Evolutionary conservation across 2,888 invertebrate genomes (phyloP), one percentile per base, ranked within the genome.

Genomic region (Megamerina dolium): DNA sequence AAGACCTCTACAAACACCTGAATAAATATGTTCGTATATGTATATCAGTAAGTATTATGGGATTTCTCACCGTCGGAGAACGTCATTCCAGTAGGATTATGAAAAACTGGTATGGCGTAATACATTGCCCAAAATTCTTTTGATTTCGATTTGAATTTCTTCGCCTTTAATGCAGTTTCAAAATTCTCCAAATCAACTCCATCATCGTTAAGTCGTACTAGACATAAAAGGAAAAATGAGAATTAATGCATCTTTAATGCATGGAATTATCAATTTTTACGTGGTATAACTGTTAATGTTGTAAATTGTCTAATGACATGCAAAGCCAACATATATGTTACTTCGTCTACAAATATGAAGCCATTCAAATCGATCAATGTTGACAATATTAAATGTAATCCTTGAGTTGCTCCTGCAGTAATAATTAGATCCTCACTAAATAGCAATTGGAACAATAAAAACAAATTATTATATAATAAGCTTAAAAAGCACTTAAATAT

Each of bases 331-430:
- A 80, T 81, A 53, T 81, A 82, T 1, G 80, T 78, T 12, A 76
- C 77, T 60, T 82, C 79, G 56, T 82, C 82, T 9, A 81, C 76
- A 60, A 81, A 81, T 38, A 82, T 74, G 9, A 74, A 64, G 2
- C 76, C 76, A 34, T 74, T 68, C 3, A 76, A 70, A 18, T 75
- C 72, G 16, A 81, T 53, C n/a, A 80, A 54, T 1, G 74, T 75
- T n/a, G 75, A 74, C 6, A 79, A 53, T 32, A 77, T 60, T 29
- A 79, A 55, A 55, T 77, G 77, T 3, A 82, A 56, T 1, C 80
- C 82, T 49, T 79, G 76, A 0, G 78, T 74, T 3, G 82, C 81
- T 1, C 82, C 81, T 23, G 76, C 74, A 2, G 79, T 80, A 13
- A 79, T 61, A 40, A 80, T 70, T 19, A 82, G 58, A 52, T 77